Conservation (phyloP, 1,140 invertebrate genomes). For the Drosophila micromelanica region DNA sequence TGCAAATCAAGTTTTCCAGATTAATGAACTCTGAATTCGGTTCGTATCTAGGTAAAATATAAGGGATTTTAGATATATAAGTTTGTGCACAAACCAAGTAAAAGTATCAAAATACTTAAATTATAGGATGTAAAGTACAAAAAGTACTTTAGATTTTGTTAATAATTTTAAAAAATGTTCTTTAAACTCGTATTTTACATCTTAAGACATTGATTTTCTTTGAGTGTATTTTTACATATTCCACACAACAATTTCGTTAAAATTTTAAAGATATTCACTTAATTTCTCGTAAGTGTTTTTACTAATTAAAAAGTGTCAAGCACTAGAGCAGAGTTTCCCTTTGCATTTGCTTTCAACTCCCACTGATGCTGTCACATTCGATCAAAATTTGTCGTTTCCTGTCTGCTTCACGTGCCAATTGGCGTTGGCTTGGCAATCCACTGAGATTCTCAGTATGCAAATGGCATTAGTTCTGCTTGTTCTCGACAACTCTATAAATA, state of each 20-base stretch:
- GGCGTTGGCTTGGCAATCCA: constrained; percentile 24
- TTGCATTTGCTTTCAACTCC: constrained; percentile 9
- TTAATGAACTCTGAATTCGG: no score
- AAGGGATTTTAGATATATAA: no score
- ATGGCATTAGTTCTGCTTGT: constrained; percentile 29
- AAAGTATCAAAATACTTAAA: no score
- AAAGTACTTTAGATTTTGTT: no score
- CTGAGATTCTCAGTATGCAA: constrained; percentile 37
- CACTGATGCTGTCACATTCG: not conserved
- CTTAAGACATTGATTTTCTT: no score
- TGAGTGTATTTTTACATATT: no score
- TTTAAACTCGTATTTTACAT: no score
- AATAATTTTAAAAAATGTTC: no score
- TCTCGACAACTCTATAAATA: constrained; percentile 38
- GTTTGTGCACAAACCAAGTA: no score
- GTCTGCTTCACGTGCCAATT: constrained; percentile 25
- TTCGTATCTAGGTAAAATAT: no score
- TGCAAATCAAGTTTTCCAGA: no score
- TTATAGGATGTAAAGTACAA: no score
- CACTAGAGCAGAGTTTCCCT: not conserved
- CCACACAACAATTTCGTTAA: not conserved
- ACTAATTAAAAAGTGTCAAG: not conserved
- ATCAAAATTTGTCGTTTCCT: constrained; percentile 27
- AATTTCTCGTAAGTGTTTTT: not conserved
- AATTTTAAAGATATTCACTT: not conserved